Conservation (phyloP, 2,113 vertebrate species). For the Chitala chitala region DNA sequence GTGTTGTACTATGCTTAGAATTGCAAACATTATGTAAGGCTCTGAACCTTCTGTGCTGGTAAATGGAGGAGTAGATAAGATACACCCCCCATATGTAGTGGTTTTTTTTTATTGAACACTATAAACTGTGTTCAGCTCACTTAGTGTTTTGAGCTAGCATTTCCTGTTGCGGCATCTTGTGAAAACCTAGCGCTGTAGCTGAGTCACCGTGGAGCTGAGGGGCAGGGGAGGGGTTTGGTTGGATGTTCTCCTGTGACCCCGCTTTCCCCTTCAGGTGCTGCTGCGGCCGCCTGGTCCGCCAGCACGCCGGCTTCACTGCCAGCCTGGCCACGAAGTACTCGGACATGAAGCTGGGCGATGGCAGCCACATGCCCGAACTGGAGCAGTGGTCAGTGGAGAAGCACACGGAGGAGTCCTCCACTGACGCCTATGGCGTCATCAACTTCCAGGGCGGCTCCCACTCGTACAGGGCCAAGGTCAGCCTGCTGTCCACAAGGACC, state of each 20-base stretch:
- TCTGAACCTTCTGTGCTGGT: too few relatives aligned
- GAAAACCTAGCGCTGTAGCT: too few relatives aligned
- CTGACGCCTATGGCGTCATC: constrained; percentile 93
- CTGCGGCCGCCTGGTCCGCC: constrained; percentile 91
- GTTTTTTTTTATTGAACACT: too few relatives aligned
- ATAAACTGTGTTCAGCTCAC: too few relatives aligned
- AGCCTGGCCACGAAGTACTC: constrained; percentile 92
- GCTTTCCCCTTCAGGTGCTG: constrained; percentile 71
- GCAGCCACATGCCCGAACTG: constrained; percentile 62
- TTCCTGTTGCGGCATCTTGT: too few relatives aligned
- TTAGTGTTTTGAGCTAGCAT: too few relatives aligned
- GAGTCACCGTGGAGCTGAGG: too few relatives aligned
- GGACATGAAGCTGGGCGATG: constrained; percentile 92
- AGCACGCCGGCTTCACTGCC: constrained; percentile 92
- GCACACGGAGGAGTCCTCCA: constrained; percentile 89
- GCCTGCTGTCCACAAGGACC: constrained; percentile 16
- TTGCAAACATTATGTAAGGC: too few relatives aligned
- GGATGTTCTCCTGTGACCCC: background rate
- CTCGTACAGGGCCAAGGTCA: constrained; percentile 96
- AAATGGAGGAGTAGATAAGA: too few relatives aligned
- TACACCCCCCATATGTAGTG: too few relatives aligned
- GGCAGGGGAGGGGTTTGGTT: background rate
- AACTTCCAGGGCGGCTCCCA: constrained; percentile 99
- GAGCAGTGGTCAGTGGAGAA: constrained; percentile 97
- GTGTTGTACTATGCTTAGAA: too few relatives aligned